Conservation (phyloP, 1,140 invertebrate species). For the Caenorhabditis inopinata region DNA sequence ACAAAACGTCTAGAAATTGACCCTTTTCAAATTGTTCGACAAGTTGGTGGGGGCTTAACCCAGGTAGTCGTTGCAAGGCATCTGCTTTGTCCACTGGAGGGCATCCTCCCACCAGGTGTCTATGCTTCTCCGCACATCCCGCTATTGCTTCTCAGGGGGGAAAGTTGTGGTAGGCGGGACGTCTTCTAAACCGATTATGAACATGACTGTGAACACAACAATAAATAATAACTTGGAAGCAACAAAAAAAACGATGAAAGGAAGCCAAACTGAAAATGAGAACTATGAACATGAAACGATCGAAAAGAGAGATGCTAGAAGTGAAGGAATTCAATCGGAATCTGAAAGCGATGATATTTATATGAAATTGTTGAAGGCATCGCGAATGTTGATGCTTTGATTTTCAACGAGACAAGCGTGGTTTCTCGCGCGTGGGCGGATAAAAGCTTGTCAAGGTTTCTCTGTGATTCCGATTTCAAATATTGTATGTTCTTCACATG, state of each 20-base stretch:
- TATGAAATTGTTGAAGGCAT: not conserved
- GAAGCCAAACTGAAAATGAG: not conserved
- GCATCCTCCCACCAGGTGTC: not conserved
- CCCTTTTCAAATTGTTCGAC: too few species aligned
- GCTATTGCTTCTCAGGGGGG: not conserved
- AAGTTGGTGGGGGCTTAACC: not conserved
- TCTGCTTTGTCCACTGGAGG: conserved; percentile 33
- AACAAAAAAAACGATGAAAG: not conserved
- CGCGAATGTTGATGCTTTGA: not conserved
- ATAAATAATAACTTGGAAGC: not conserved
- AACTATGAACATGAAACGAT: not conserved
- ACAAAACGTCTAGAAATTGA: not conserved
- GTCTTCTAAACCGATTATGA: conserved; percentile 28
- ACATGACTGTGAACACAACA: conserved; percentile 11
- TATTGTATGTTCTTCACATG: too few species aligned
- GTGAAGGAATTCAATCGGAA: not conserved
- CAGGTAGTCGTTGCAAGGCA: conserved; percentile 6
- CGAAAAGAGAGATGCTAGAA: too few species aligned
- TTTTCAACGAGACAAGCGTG: not conserved
- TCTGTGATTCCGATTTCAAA: too few species aligned
- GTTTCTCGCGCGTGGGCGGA: not conserved
- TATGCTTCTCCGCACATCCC: not conserved
- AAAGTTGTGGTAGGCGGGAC: not conserved
- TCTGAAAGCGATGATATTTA: not conserved
- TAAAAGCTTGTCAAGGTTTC: too few species aligned